Base-by-base conservation (phyloP, 2,113 vertebrate genomes). In the Lophius piscatorius region DNA sequence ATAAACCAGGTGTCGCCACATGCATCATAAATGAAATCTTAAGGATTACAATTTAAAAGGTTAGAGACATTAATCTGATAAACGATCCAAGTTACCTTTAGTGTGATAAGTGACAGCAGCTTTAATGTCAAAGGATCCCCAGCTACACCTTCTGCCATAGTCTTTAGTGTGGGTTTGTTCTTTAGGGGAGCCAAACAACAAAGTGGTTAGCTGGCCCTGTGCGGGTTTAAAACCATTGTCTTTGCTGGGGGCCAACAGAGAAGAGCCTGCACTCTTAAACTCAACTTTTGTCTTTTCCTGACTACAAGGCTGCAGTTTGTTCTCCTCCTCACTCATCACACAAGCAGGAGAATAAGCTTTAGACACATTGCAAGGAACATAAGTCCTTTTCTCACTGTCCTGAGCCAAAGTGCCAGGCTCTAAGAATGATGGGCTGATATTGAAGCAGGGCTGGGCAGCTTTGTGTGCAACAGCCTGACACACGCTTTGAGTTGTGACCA, bases 21-120 rank as follows among this genome's bases (percentile, higher is more conserved):
- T 23, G 18, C 16, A 48, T 16, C 12, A 8, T 13, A 4, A 41
- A 21, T 7, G 5, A 29, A 24, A 42, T 7, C 29, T 54, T 31
- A 36, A 52, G 34, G 33, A 41, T 52, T 31, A 46, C 42, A 66
- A 45, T 4, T 13, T 55, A 16, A 28, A 45, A 7, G 3, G 2
- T 17, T 20, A 20, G 5, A 55, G 5, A n/a, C 7, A 41, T 5
- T 18, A 62, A 26, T 10, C 22, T 0, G 44, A 10, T 5, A 42
- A 7, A 64, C 8, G 4, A 22, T 29, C 2, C 58, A 34, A 58
- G 4, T 95, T 95, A 98, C 96, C 95, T 98, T 96, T 96, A 95
- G 94, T 95, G 94, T 97, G 96, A 94, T 96, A 98, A 87, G 93
- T 87, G 93, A 98, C 93, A 93, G 96, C 96, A 93, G 95, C 94